Percentiles rank a stretch among this genome's conserved stretches.
Evolutionary conservation across 2,113 vertebrate species (phyloP).

Genomic region (Menidia beryllina): DNA sequence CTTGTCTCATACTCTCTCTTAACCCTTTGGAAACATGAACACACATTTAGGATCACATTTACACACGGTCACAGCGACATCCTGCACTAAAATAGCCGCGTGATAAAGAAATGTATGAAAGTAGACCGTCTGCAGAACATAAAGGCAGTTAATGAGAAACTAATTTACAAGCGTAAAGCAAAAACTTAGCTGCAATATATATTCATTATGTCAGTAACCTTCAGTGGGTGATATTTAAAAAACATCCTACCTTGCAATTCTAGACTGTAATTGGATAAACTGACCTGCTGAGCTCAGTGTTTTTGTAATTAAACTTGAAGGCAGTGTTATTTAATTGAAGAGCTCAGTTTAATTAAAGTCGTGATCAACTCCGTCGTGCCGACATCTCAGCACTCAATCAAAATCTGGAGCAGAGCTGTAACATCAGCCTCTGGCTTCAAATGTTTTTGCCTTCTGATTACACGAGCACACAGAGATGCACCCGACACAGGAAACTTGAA

Average conservation of each 20-base stretch:
- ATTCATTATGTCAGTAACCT: constrained; percentile 75
- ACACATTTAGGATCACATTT: constrained; percentile 7
- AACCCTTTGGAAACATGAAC: constrained; percentile 78
- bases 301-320: constrained; percentile 79
- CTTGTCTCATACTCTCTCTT: constrained; percentile 94
- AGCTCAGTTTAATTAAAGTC: constrained; percentile 77
- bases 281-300: constrained; percentile 75
- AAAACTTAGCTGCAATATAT: constrained; percentile 49
- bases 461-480: not conserved
- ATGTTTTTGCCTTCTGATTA: constrained; percentile 23
- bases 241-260: constrained; percentile 72
- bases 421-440: constrained; percentile 43
- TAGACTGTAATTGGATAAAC: constrained; percentile 77
- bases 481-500: constrained; percentile 1
- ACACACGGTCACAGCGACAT: not conserved
- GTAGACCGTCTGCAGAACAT: constrained; percentile 23
- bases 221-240: constrained; percentile 73
- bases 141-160: constrained; percentile 46
- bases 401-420: constrained; percentile 50
- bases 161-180: constrained; percentile 45
- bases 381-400: constrained; percentile 72
- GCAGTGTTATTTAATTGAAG: constrained; percentile 75
- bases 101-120: constrained; percentile 43
- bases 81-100: constrained; percentile 23
- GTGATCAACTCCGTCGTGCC: constrained; percentile 71